Evolutionary conservation across 2,888 invertebrate genomes (phyloP), one percentile per base, ranked within the genome.

Genomic region (Rapana venosa): DNA sequence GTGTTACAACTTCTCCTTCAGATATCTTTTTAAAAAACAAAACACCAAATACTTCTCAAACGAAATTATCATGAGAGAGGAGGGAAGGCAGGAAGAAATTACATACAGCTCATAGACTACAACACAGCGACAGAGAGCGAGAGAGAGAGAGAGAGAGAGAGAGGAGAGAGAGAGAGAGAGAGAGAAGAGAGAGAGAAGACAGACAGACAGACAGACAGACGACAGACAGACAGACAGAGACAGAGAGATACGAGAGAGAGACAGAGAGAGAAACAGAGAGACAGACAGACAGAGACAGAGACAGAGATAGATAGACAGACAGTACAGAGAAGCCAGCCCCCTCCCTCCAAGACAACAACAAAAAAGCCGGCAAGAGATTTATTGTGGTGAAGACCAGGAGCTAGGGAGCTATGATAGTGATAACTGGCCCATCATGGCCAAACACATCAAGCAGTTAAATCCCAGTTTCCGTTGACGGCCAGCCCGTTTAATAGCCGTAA

Each of bases 401-500:
- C n/a, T n/a, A n/a, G 11, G n/a, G 26, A 26, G 30, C 74, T 84
- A 35, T 32, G 56, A 84, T 17, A 36, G 26, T 83, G 47, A 83
- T 83, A 83, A 83, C 74, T 30, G 30, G 74, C 17, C 17, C 26
- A 74, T 74, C 30, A 22, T 35, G 79, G 32, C 13, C 79, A 79
- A 79, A 79, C 79, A 36, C n/a, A 30, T n/a, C 20, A 36, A 88
- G 36, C 66, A 20, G 17, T 26, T 79, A 36, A 70, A 87, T 85
- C 61, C 85, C 85, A 58, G 70, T 61, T 87, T 32, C 70, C 74
- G 66, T 66, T 87, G 66, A 74, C 56, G 66, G 70, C 17, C 87
- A 74, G 87, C 87, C 74, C 58, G 32, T 61, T 83, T 56, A 30
- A 58, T 88, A 61, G 61, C 30, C n/a, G 32, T 83, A 58, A 30